Percentiles rank a stretch among this genome's conserved stretches.
phyloP scores from a whole-genome alignment of 2,888 invertebrate species.

The Cordilura impudica region DNA sequence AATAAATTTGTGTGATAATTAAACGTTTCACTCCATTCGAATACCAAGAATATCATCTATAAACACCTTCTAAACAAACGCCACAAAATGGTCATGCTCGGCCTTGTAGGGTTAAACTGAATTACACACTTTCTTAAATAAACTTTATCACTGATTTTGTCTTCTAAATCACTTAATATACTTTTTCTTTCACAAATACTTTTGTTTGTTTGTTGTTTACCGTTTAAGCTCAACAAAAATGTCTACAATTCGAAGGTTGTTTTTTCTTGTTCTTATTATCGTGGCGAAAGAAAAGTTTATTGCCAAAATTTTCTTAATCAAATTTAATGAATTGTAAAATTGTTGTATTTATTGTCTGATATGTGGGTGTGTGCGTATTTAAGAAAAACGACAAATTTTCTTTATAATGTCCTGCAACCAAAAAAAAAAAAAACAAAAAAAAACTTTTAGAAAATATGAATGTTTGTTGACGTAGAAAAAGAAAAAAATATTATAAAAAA shows the following conservation, averaged over 20 bases:
- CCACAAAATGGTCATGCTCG: too few relatives aligned
- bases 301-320: slow-evolving; percentile 66
- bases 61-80: too few relatives aligned
- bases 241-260: slow-evolving; percentile 27
- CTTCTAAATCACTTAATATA: slow-evolving; percentile 11
- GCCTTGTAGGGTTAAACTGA: too few relatives aligned
- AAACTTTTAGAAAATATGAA: slow-evolving; percentile 43
- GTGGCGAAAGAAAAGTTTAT: slow-evolving; percentile 59
- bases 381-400: background rate
- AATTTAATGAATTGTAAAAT: slow-evolving; percentile 66
- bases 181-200: slow-evolving; percentile 18
- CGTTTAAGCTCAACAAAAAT: slow-evolving; percentile 33
- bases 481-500: slow-evolving; percentile 15
- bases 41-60: too few relatives aligned
- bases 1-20: too few relatives aligned
- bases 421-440: too few relatives aligned
- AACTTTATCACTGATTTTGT: slow-evolving; percentile 40
- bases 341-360: slow-evolving; percentile 56
- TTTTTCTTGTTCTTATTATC: slow-evolving; percentile 11
- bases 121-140: slow-evolving; percentile 34
- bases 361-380: background rate
- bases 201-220: slow-evolving; percentile 46
- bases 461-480: slow-evolving; percentile 26
- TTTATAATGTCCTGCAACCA: slow-evolving; percentile 32
- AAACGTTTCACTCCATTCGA: too few relatives aligned